Evolutionary conservation across 2,888 invertebrate genomes (phyloP), one percentile per base, ranked within the genome.

Genomic region (Stegana nigrithorax): DNA sequence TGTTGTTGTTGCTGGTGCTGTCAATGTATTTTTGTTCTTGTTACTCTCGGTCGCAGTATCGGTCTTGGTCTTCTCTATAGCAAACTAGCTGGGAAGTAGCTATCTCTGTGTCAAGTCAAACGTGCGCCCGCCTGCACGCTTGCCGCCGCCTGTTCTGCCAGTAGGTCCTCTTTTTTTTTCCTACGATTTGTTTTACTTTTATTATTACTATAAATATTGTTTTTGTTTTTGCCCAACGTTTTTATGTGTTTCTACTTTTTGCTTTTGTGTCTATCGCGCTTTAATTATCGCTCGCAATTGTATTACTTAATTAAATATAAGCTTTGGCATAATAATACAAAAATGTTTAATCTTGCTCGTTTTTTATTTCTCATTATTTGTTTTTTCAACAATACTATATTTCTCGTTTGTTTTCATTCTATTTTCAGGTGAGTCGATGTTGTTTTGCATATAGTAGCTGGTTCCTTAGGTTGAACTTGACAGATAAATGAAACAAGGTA

Each of bases 1-100:
- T 63, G 64, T 68, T 68, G 65, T 59, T 57, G 60, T 64, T 66
- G 64, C 67, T 8, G 8, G 6, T 2, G 6, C n/a, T 10, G 7
- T 23, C 14, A 23, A 2, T 7, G 10, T 3, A n/a, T 36, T 36
- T 36, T 2, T 4, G 2, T 36, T 36, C 10, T 3, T n/a, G 36
- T 36, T 36, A 10, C n/a, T n/a, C n/a, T 36, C 36, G 3, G n/a
- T n/a, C n/a, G n/a, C n/a, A n/a, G n/a, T n/a, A n/a, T n/a, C n/a
- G n/a, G n/a, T n/a, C n/a, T n/a, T n/a, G n/a, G n/a, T n/a, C n/a
- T n/a, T n/a, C n/a, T n/a, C n/a, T n/a, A n/a, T n/a, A n/a, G n/a
- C n/a, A n/a, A n/a, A n/a, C n/a, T n/a, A n/a, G n/a, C n/a, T n/a
- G n/a, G n/a, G n/a, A n/a, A n/a, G n/a, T n/a, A n/a, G n/a, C n/a